These are phyloP conservation scores for Martes martes DNA, from an alignment of 2,113 vertebrate species.

Conservation along the genomic window DNA sequence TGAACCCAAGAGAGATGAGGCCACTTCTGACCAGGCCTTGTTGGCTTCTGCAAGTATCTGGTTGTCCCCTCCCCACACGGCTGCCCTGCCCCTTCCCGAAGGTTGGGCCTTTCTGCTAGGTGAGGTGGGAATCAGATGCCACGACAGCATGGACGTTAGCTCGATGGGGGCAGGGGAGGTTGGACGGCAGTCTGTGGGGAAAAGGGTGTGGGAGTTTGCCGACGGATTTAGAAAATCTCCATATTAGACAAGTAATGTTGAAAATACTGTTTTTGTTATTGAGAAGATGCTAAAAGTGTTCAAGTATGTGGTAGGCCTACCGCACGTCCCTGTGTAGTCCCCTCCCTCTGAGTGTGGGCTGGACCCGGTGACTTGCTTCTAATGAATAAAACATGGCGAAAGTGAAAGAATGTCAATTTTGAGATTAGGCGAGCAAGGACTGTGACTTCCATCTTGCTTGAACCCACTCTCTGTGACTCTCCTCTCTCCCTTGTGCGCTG, in stretches of 20 bases:
- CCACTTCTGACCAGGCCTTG: not conserved
- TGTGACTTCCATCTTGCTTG: not conserved
- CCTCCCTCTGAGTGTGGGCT: not conserved
- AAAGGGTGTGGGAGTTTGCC: not conserved
- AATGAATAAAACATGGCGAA: conserved; percentile 7
- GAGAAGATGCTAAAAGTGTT: conserved; percentile 15
- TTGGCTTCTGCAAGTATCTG: not conserved
- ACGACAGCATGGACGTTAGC: rapidly evolving
- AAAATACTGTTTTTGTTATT: conserved; percentile 23
- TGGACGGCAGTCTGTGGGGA: not conserved
- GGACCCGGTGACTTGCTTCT: not conserved
- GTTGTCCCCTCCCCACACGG: not conserved
- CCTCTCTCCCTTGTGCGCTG: not conserved
- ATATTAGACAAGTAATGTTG: not conserved
- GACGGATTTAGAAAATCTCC: not conserved
- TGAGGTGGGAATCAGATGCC: not conserved
- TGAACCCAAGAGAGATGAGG: not conserved
- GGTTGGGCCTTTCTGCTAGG: not conserved
- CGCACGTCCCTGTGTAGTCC: not conserved
- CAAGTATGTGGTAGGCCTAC: not conserved
- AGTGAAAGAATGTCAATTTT: not conserved
- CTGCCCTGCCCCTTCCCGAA: not conserved
- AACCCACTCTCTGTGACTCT: not conserved
- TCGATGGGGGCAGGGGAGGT: rapidly evolving
- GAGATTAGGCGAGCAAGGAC: not conserved